A percentile compares a stretch with the other conserved stretches of the same genome.
phyloP scores from a whole-genome alignment of 1,140 invertebrate species.

The Protaetia brevitarsis region DNA sequence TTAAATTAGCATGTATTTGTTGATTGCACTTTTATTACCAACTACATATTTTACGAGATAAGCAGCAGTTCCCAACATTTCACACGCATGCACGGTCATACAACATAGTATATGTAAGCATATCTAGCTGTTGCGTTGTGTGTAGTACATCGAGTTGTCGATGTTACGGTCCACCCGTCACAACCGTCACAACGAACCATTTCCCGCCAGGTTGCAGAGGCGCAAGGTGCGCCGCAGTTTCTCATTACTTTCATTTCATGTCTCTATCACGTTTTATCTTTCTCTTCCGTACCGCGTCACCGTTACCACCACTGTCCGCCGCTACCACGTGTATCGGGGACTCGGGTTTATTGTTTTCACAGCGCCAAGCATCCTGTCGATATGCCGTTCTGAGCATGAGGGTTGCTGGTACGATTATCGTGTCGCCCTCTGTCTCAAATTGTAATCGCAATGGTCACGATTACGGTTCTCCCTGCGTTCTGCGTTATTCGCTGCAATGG shows the following conservation, averaged over 20 bases:
- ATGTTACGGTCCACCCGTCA: constrained; percentile 14
- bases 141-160: neutral
- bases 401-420: neutral
- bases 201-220: constrained; percentile 11
- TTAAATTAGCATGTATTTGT: no score
- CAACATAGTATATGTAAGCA: no score
- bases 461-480: no score
- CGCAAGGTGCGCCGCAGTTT: constrained; percentile 16
- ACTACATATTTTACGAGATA: no score
- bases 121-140: no score
- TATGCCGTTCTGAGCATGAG: neutral
- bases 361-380: constrained; percentile 5
- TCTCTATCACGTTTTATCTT: constrained; percentile 15
- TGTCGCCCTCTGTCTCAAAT: neutral
- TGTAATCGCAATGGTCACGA: neutral
- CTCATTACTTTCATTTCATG: constrained; percentile 18
- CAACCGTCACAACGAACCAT: constrained; percentile 17
- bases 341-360: neutral
- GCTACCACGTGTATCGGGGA: neutral
- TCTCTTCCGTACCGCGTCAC: constrained; percentile 16
- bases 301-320: neutral
- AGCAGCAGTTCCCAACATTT: no score
- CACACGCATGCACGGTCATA: no score
- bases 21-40: no score
- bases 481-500: no score